These are phyloP conservation scores for Drosophila lini DNA, from an alignment of 1,140 invertebrate species.

Conservation along the genomic window DNA sequence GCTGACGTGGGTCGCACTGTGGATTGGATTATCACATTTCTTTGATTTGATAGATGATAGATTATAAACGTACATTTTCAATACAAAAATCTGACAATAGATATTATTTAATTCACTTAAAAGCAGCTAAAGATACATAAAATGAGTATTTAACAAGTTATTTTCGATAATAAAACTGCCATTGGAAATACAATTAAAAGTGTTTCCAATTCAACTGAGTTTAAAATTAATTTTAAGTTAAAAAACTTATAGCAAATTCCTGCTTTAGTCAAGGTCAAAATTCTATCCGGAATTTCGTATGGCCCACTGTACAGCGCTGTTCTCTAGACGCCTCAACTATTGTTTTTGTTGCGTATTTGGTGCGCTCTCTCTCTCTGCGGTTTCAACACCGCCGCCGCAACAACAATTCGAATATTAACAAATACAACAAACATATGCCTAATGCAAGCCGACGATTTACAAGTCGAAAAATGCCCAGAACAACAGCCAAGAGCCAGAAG, in stretches of 20 bases:
- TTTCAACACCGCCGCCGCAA: slow-evolving; percentile 65
- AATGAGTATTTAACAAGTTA: not conserved
- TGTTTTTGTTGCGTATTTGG: slow-evolving; percentile 57
- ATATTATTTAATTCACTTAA: not conserved
- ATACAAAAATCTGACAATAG: not conserved
- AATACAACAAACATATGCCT: slow-evolving; percentile 70
- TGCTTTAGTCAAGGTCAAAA: slow-evolving; percentile 20
- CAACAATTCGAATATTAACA: slow-evolving; percentile 80
- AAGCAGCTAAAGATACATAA: too few species aligned
- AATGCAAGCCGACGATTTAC: slow-evolving; percentile 84
- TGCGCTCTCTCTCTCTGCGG: slow-evolving; percentile 46
- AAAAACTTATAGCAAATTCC: not conserved
- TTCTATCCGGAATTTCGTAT: not conserved
- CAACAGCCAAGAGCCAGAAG: slow-evolving; percentile 15
- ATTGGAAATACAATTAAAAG: too few species aligned
- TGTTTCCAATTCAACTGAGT: not conserved
- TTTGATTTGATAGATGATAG: too few species aligned
- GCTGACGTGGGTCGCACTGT: slow-evolving; percentile 29
- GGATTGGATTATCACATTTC: not conserved
- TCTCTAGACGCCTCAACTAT: slow-evolving; percentile 20
- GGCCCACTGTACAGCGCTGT: slow-evolving; percentile 27
- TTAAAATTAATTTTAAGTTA: not conserved
- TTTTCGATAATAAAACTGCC: not conserved
- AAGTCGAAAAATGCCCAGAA: slow-evolving; percentile 66
- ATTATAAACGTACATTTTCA: not conserved